These are phyloP conservation scores for Herminia tarsipennalis DNA, from an alignment of 2,888 invertebrate species.

Conservation along the genomic window DNA sequence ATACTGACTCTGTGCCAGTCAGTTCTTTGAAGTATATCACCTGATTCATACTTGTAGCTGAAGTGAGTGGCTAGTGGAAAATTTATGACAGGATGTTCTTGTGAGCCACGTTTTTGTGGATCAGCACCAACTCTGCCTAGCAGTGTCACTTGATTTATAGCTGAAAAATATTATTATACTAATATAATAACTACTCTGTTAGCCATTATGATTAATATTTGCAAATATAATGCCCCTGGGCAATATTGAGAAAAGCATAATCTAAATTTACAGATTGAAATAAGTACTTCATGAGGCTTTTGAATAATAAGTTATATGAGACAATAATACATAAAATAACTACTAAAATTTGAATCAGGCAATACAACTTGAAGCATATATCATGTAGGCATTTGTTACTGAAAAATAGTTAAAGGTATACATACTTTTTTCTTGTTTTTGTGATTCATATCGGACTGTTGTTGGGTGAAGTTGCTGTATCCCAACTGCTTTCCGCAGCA, in stretches of 20 bases:
- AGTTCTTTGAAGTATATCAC: constrained; percentile 93
- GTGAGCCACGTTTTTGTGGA: constrained; percentile 93
- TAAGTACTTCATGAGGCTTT: no score
- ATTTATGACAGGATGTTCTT: constrained; percentile 93
- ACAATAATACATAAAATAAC: no score
- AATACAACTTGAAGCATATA: no score
- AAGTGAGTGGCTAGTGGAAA: constrained; percentile 96
- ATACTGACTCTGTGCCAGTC: constrained; percentile 97
- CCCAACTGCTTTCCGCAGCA: constrained; percentile 40
- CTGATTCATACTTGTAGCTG: constrained; percentile 92
- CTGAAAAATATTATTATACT: constrained; percentile 51
- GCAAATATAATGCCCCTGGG: no score
- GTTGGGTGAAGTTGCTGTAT: constrained; percentile 47
- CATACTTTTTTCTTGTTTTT: constrained; percentile 76
- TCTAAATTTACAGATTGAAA: no score
- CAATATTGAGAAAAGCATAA: no score
- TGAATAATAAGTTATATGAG: no score
- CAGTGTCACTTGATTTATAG: constrained; percentile 93
- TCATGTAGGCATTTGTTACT: no score
- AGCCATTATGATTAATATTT: not conserved
- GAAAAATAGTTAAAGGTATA: no score
- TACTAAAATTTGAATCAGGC: no score
- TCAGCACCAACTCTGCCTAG: constrained; percentile 95
- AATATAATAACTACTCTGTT: not conserved
- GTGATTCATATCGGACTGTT: constrained; percentile 49